Base-by-base conservation (phyloP, 2,113 vertebrate genomes). In the Pseudorectes ferrugineus region DNA sequence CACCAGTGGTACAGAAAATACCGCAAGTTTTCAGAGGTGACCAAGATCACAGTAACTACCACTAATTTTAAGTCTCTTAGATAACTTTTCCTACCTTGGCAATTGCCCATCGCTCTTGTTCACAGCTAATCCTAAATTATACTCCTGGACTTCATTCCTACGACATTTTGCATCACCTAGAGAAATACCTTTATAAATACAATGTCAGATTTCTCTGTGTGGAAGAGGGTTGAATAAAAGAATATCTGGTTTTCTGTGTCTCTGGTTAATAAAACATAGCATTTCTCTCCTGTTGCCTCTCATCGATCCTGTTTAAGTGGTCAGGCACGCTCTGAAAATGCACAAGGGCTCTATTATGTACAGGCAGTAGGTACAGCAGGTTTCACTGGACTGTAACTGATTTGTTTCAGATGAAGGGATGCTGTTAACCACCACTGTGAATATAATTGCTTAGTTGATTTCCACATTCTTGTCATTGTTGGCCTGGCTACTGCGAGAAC, bases 401-500 rank as follows among this genome's bases (percentile, higher is more conserved):
- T 96, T 97, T 95, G 92, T 96, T 95, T 95, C 94, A 93, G 95
- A 95, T 74, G 94, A 97, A 95, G 94, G 86, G 95, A 95, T 96
- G 93, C 95, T 93, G 94, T 96, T 96, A 45, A 96, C 91, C 83
- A 96, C 89, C 72, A 86, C 95, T 87, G 95, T 81, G 94, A 97
- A 89, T 91, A 95, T 95, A 97, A 96, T 95, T 93, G 96, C 91
- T 95, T 95, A 84, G 83, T 29, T 89, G 94, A 92, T 96, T 96
- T 97, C 89, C 95, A 97, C 96, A 95, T 97, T 95, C 95, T 65
- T 97, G 94, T 86, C 92, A 93, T 95, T 96, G 95, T 93, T 97
- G 89, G 91, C 94, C 65, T 86, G 91, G 76, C 72, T 92, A 92
- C 91, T 81, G 86, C 94, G 81, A 87, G 94, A 93, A 87, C 83